Conservation (phyloP, 2,797 vertebrate genomes). For the Thripadectes ignobilis region DNA sequence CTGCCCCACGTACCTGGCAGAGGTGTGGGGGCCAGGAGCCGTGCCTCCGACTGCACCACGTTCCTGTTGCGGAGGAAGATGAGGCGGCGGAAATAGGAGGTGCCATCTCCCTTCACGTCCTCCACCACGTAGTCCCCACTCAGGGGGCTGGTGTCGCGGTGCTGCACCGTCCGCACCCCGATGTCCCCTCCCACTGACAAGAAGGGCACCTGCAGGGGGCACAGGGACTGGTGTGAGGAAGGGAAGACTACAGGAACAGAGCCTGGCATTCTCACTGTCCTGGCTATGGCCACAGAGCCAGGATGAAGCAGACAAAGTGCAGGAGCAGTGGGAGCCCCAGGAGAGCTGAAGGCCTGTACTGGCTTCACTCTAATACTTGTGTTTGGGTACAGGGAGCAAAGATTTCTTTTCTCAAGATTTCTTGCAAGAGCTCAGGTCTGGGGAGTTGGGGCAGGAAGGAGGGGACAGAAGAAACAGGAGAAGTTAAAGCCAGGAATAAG, state of each 20-base stretch:
- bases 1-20: conserved; percentile 50
- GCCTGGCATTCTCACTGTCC: background rate
- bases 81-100: conserved; percentile 85
- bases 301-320: rapidly evolving
- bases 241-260: background rate
- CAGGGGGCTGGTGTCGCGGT: conserved; percentile 81
- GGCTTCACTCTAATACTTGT: rapidly evolving
- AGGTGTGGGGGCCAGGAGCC: conserved; percentile 70
- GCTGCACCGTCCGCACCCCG: conserved; percentile 85
- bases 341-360: background rate
- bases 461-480: background rate
- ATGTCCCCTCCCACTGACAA: conserved; percentile 92
- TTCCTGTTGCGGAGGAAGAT: conserved; percentile 89
- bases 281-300: background rate
- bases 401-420: background rate
- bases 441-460: background rate
- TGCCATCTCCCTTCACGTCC: conserved; percentile 89
- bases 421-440: background rate
- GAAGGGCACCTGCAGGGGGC: conserved; percentile 88
- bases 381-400: background rate
- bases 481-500: background rate
- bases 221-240: background rate
- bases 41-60: conserved; percentile 93
- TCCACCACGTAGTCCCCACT: conserved; percentile 92
- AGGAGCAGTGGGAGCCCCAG: background rate